These are phyloP conservation scores for Helicolenus hilgendorfi DNA, from an alignment of 2,797 vertebrate species.

Conservation along the genomic window DNA sequence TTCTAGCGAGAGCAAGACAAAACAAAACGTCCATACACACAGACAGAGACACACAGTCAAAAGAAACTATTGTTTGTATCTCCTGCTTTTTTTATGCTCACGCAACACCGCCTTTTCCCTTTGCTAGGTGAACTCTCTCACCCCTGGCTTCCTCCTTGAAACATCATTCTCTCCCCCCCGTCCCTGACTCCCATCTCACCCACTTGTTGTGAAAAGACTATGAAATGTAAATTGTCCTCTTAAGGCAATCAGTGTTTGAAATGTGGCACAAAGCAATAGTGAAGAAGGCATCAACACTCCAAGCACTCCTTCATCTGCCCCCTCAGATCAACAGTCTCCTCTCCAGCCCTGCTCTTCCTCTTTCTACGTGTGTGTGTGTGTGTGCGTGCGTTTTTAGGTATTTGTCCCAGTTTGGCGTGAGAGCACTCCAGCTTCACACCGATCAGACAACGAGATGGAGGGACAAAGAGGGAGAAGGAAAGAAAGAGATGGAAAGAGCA, in stretches of 20 bases:
- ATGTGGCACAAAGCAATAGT: constrained; percentile 83
- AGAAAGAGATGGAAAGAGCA: constrained; percentile 65
- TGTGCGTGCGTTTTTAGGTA: constrained; percentile 42
- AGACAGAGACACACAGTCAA: constrained; percentile 37
- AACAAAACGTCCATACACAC: constrained; percentile 54
- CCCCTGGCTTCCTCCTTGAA: constrained; percentile 75
- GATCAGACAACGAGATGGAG: constrained; percentile 64
- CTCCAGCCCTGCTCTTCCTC: constrained; percentile 63
- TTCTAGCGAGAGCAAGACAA: constrained; percentile 64
- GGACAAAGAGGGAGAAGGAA: constrained; percentile 50
- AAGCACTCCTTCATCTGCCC: constrained; percentile 81
- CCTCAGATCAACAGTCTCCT: constrained; percentile 77
- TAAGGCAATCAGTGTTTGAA: constrained; percentile 87
- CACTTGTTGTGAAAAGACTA: constrained; percentile 85
- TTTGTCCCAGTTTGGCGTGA: constrained; percentile 81
- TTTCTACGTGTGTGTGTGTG: constrained; percentile 30
- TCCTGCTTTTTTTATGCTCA: constrained; percentile 52
- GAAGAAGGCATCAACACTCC: constrained; percentile 82
- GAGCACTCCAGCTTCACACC: constrained; percentile 66
- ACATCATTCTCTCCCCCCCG: constrained; percentile 59
- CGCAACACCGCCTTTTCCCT: constrained; percentile 47
- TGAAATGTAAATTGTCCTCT: constrained; percentile 90
- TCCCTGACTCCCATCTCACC: constrained; percentile 73
- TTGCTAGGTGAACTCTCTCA: constrained; percentile 70
- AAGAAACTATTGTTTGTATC: constrained; percentile 61